phyloP scores from a whole-genome alignment of 2,113 vertebrate species.

The Bucco capensis region DNA sequence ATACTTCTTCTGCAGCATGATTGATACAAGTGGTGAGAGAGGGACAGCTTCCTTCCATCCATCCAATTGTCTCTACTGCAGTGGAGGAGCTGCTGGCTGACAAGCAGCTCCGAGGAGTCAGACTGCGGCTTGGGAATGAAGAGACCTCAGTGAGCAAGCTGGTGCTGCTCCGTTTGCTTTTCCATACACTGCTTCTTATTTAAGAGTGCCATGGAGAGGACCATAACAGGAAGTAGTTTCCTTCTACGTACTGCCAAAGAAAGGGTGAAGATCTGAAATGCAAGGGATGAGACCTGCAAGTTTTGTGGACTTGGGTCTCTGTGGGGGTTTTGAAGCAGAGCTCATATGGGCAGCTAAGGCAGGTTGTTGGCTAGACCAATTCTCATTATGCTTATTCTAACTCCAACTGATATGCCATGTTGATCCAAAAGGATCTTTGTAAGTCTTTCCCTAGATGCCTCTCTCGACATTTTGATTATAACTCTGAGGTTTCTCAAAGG shows the following conservation, averaged over 20 bases:
- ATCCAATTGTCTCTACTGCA: not conserved
- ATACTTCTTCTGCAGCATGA: rapidly evolving
- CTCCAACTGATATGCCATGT: not conserved
- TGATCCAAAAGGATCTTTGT: not conserved
- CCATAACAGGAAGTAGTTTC: not conserved
- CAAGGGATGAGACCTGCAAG: not conserved
- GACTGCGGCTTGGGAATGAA: not conserved
- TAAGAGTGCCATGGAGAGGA: not conserved
- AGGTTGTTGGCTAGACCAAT: not conserved
- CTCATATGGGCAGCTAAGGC: not conserved
- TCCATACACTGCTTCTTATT: not conserved
- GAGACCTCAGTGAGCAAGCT: rapidly evolving
- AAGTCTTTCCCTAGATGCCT: not conserved
- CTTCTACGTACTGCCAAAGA: not conserved
- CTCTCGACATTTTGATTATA: not conserved
- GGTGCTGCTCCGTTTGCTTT: not conserved
- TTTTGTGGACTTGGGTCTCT: not conserved
- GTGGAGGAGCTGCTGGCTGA: not conserved
- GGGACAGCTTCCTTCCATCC: not conserved
- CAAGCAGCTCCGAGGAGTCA: not conserved
- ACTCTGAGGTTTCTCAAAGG: not conserved
- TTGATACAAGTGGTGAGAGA: not conserved
- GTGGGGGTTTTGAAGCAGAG: not conserved
- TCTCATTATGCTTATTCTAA: not conserved
- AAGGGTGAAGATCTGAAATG: not conserved